Evolutionary conservation across 2,888 invertebrate genomes (phyloP).

Genomic region (Calameuta pallipes): DNA sequence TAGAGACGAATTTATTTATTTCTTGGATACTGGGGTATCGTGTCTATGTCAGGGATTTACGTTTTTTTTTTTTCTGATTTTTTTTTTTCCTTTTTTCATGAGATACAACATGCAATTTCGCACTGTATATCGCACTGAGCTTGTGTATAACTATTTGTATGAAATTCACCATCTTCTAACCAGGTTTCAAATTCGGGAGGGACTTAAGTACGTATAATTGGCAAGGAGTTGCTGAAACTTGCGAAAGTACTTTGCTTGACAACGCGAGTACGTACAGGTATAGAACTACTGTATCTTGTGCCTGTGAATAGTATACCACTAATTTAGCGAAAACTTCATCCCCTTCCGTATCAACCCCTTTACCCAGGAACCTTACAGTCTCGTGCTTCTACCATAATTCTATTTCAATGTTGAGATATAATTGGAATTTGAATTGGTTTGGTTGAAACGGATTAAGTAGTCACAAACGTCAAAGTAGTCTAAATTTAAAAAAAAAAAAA

Average conservation of each 20-base stretch:
- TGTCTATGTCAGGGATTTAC: background rate
- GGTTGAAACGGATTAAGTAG: background rate
- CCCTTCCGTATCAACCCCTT: background rate
- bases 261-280: background rate
- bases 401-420: background rate
- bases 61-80: too few relatives aligned
- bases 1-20: background rate
- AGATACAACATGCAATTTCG: background rate
- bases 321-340: background rate
- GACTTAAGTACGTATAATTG: background rate
- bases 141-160: background rate
- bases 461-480: background rate
- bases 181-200: background rate
- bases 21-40: background rate
- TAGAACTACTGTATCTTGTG: background rate
- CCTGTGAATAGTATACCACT: background rate
- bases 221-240: background rate
- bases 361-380: background rate
- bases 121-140: background rate
- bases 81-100: too few relatives aligned
- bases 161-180: background rate
- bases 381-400: background rate
- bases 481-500: background rate
- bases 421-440: background rate
- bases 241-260: background rate